phyloP scores from a whole-genome alignment of 2,797 vertebrate genomes.

The Urosaurus nigricauda region DNA sequence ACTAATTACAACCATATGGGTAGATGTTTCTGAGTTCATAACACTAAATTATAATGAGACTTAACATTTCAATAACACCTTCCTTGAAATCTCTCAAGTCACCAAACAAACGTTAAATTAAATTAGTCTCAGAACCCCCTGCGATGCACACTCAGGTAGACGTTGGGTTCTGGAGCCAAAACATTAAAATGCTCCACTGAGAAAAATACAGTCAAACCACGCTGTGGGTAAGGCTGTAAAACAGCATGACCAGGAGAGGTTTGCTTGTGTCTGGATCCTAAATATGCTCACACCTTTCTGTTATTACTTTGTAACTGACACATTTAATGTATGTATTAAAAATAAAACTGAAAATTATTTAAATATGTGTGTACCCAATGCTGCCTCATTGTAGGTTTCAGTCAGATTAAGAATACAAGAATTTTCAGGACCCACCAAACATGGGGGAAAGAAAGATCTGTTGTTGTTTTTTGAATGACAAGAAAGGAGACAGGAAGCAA shows the following conservation, averaged over 20 bases:
- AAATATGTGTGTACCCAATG: neutral
- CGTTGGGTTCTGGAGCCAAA: conserved; percentile 40
- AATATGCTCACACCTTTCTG: conserved; percentile 12
- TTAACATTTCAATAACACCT: conserved; percentile 43
- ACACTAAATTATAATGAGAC: conserved; percentile 42
- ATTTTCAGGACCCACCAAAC: neutral
- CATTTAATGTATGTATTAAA: neutral
- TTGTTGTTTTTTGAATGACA: neutral
- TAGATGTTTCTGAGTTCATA: conserved; percentile 53
- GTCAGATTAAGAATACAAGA: neutral
- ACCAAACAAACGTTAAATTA: conserved; percentile 31
- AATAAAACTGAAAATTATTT: neutral
- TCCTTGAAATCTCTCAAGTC: conserved; percentile 19
- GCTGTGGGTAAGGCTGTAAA: conserved; percentile 30
- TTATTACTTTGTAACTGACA: conserved; percentile 6
- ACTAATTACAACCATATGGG: conserved; percentile 27
- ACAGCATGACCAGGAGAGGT: conserved; percentile 23
- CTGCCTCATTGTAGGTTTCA: neutral
- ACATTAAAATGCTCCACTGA: conserved; percentile 20
- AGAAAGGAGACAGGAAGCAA: neutral
- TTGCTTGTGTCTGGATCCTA: conserved; percentile 4
- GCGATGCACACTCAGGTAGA: conserved; percentile 25
- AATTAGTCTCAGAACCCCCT: conserved; percentile 52
- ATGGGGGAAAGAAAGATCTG: no score
- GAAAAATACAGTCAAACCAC: conserved; percentile 34